A percentile compares a stretch with the other conserved stretches of the same genome.
Conservation (phyloP, 2,888 invertebrate genomes). For the Thecophora atra region DNA sequence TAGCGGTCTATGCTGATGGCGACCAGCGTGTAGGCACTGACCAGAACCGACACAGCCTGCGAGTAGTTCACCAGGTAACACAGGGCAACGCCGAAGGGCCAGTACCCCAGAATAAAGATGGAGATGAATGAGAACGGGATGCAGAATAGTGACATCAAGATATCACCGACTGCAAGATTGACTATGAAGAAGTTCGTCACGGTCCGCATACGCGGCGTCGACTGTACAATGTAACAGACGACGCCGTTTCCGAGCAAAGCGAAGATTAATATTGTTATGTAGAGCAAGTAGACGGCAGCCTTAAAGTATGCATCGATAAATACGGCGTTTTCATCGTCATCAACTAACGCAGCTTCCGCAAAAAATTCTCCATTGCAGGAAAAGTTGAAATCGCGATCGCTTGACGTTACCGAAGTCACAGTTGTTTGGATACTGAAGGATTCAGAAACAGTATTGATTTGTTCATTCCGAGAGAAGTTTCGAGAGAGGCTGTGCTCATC, state of each 20-base stretch:
- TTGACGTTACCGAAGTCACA: slow-evolving; percentile 38
- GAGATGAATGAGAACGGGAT: slow-evolving; percentile 90
- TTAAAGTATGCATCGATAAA: slow-evolving; percentile 71
- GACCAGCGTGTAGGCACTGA: slow-evolving; percentile 89
- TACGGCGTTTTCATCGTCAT: slow-evolving; percentile 50
- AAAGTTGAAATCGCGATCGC: slow-evolving; percentile 38
- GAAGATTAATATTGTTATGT: slow-evolving; percentile 76
- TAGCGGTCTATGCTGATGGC: slow-evolving; percentile 92
- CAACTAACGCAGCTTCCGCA: slow-evolving; percentile 34
- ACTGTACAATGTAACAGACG: slow-evolving; percentile 87
- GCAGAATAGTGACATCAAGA: slow-evolving; percentile 89
- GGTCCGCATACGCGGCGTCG: slow-evolving; percentile 86
- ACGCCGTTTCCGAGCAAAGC: slow-evolving; percentile 79
- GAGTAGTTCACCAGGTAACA: slow-evolving; percentile 86
- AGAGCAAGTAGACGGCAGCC: slow-evolving; percentile 75
- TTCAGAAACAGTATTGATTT: neutral
- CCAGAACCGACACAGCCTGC: slow-evolving; percentile 82
- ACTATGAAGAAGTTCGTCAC: slow-evolving; percentile 93
- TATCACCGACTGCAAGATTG: slow-evolving; percentile 88
- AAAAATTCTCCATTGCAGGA: slow-evolving; percentile 52
- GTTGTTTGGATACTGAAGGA: neutral
- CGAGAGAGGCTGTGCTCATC: slow-evolving; percentile 51
- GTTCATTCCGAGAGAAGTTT: slow-evolving; percentile 50
- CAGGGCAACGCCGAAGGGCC: slow-evolving; percentile 86
- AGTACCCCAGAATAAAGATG: slow-evolving; percentile 80